Conservation (phyloP, 2,113 vertebrate species). For the Xenus cinereus region DNA sequence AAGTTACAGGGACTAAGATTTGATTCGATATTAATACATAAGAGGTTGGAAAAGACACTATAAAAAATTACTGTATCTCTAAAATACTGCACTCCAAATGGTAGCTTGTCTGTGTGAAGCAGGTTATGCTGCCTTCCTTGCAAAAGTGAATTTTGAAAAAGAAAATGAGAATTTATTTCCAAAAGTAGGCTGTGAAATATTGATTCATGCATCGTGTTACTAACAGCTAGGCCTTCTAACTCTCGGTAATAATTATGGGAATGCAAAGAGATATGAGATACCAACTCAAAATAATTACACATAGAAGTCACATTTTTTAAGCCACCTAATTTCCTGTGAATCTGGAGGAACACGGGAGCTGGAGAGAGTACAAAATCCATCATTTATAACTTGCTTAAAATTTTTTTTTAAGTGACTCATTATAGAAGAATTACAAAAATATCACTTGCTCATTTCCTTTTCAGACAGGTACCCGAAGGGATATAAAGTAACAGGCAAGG, state of each 20-base stretch:
- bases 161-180: accelerated
- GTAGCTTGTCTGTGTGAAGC: background rate
- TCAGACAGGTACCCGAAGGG: background rate
- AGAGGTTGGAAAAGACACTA: background rate
- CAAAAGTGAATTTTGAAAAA: background rate
- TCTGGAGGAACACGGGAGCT: background rate
- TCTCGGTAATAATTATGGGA: background rate
- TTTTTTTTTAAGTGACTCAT: background rate
- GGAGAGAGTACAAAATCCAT: background rate
- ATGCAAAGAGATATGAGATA: background rate
- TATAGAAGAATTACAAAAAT: background rate
- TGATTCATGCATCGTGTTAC: background rate
- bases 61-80: background rate
- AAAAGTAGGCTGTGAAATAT: background rate
- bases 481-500: background rate
- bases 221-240: background rate
- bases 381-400: background rate
- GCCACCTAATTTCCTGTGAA: background rate
- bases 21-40: background rate
- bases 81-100: background rate
- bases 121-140: background rate
- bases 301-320: background rate
- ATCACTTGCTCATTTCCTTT: background rate
- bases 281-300: background rate
- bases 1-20: background rate